phyloP scores from a whole-genome alignment of 2,888 invertebrate species.

The Oeneis ivallda region DNA sequence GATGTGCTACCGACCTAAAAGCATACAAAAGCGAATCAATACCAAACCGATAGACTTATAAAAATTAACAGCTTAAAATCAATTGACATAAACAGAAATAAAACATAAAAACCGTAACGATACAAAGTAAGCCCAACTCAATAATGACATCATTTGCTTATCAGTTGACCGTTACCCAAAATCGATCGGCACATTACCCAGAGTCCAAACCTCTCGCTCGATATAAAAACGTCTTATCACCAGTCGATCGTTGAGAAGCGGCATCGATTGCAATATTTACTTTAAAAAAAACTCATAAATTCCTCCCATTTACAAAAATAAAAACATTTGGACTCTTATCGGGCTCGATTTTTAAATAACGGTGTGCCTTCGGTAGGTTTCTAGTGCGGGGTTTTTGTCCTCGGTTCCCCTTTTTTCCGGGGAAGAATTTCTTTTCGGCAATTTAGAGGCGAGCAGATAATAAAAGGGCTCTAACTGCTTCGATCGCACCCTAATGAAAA shows the following conservation, averaged over 20 bases:
- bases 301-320: conserved; percentile 77
- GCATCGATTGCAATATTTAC: conserved; percentile 74
- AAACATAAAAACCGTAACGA: conserved; percentile 56
- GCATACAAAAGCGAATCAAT: background rate
- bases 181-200: conserved; percentile 79
- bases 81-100: conserved; percentile 17
- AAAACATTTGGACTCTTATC: conserved; percentile 79
- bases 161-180: conserved; percentile 81
- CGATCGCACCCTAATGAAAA: conserved; percentile 80
- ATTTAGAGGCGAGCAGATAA: conserved; percentile 81
- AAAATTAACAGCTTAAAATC: conserved; percentile 10
- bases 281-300: conserved; percentile 72
- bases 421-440: conserved; percentile 79
- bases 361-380: conserved; percentile 75
- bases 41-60: background rate
- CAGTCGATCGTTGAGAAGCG: conserved; percentile 66
- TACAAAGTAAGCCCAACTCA: conserved; percentile 70
- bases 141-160: conserved; percentile 81
- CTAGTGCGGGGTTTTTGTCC: conserved; percentile 75
- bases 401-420: conserved; percentile 71
- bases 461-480: conserved; percentile 81
- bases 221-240: conserved; percentile 78
- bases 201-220: conserved; percentile 70
- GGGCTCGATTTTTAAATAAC: conserved; percentile 81
- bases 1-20: background rate